Percentiles rank a stretch among this genome's conserved stretches.
These are phyloP conservation scores for Lepidotrigona ventralis DNA, from an alignment of 1,140 invertebrate genomes.

Conservation along the genomic window DNA sequence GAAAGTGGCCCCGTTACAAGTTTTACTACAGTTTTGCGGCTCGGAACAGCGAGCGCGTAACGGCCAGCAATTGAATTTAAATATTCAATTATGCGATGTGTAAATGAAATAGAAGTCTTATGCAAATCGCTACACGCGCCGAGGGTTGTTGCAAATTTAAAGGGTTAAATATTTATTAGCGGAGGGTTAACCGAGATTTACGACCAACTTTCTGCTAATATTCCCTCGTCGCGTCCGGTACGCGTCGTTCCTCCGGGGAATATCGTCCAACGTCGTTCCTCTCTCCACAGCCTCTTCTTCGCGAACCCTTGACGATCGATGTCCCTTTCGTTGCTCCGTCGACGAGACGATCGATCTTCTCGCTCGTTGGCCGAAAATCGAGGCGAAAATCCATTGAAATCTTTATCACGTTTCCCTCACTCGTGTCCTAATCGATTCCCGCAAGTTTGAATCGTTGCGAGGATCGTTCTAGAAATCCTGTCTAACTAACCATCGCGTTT, in stretches of 20 bases:
- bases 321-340: background rate
- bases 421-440: background rate
- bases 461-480: background rate
- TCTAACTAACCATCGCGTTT: background rate
- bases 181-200: conserved; percentile 80
- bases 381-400: background rate
- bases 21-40: conserved; percentile 81
- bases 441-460: background rate
- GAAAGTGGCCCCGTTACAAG: conserved; percentile 81
- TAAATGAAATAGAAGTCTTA: conserved; percentile 84
- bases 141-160: conserved; percentile 81
- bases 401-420: background rate
- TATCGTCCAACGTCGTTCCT: conserved; percentile 16
- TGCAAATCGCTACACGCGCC: conserved; percentile 81
- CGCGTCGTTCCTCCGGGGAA: conserved; percentile 43
- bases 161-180: conserved; percentile 81
- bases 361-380: background rate
- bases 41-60: conserved; percentile 78
- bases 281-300: background rate
- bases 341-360: background rate
- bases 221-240: conserved; percentile 48
- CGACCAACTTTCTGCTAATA: conserved; percentile 63
- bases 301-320: conserved; percentile 14
- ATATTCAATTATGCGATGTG: conserved; percentile 83
- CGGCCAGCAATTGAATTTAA: conserved; percentile 81